Conservation (phyloP, 2,797 vertebrate genomes). For the Sciaenops ocellatus region DNA sequence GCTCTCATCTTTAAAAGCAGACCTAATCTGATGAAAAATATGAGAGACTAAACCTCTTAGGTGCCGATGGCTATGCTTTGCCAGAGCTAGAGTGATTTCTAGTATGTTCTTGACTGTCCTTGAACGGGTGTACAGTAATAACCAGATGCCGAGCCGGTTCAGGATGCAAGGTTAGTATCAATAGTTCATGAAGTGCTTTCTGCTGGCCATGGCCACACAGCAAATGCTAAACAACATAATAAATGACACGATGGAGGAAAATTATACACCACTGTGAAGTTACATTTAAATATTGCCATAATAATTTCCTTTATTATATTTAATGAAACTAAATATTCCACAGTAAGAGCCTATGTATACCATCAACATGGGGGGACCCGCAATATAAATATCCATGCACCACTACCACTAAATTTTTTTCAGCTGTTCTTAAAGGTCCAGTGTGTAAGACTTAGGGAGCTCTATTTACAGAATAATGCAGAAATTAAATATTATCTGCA, state of each 20-base stretch:
- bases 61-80: slow-evolving; percentile 16
- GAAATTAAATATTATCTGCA: too few species aligned
- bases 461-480: too few species aligned
- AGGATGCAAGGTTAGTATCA: slow-evolving; percentile 43
- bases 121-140: slow-evolving; percentile 28
- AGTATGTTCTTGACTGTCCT: slow-evolving; percentile 25
- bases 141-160: slow-evolving; percentile 30
- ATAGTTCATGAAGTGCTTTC: slow-evolving; percentile 52
- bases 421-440: too few species aligned
- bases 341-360: not conserved
- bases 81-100: slow-evolving; percentile 12
- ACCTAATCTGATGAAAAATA: slow-evolving; percentile 42
- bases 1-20: slow-evolving; percentile 44
- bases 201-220: slow-evolving; percentile 40
- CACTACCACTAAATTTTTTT: too few species aligned
- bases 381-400: not conserved
- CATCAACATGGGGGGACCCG: not conserved
- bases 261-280: not conserved
- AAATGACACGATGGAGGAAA: not conserved
- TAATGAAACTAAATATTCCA: not conserved
- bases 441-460: too few species aligned
- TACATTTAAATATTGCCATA: not conserved
- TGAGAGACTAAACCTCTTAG: slow-evolving; percentile 22
- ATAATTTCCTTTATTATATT: not conserved
- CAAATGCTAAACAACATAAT: not conserved